Evolutionary conservation across 2,888 invertebrate genomes (phyloP), one percentile per base, ranked within the genome.

Genomic region (Hypomecis punctinalis): DNA sequence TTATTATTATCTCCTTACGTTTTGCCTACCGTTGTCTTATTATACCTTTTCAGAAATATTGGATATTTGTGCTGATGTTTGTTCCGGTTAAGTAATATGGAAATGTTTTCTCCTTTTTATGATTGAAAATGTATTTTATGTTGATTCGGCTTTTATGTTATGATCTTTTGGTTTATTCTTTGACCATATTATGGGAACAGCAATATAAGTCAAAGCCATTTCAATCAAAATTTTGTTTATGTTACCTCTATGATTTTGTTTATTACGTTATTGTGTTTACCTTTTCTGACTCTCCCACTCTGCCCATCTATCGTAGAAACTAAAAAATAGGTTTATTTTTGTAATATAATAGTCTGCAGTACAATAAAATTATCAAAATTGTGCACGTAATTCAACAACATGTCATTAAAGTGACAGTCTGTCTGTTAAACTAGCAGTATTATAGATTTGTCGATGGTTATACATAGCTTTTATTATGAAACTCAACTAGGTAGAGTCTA

Each of bases 1-100:
- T 80, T 81, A 77, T 79, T 79, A 73, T 82, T 75, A 75, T 80
- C 76, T 76, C 63, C 72, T 76, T 79, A 73, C 68, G 70, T 75
- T 73, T 70, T 63, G 68, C 69, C 61, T 64, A 63, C 65, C 39
- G 48, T 46, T 51, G 52, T 57, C 57, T 47, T 58, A 55, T 39
- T 52, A 42, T 57, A 52, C 56, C 52, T 45, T 54, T 49, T 60
- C 56, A 48, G 61, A 61, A 53, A 57, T 64, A 65, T 65, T 65
- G 65, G 56, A 57, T 66, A 65, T 72, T 61, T 59, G 69, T 70
- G 76, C 77, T 73, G 70, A 78, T 75, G 77, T 76, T 71, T 66
- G 55, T 77, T 75, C 71, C 71, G 63, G 66, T 68, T 68, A 55
- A 56, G 64, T 70, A 67, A 70, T 71, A 69, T 67, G 61, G 65